Evolutionary conservation across 92 coral and sea anemone species (phyloP), one percentile per base, ranked within the genome.

Genomic region (Epizoanthus scotinus): DNA sequence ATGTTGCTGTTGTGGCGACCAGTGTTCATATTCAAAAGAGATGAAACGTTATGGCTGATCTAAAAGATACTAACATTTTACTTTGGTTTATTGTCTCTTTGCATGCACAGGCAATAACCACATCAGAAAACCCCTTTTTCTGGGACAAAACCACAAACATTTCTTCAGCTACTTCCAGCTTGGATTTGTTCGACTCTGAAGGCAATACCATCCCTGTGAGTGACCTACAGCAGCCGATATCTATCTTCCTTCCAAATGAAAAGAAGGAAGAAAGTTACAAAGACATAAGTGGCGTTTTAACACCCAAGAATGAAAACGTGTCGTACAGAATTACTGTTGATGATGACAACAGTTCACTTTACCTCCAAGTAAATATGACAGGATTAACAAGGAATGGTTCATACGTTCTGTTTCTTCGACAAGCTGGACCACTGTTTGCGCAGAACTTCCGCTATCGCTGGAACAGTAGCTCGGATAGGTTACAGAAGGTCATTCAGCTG

Each of bases 201-300:
- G 81, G 81, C 40, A 75, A 59, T 24, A 19, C 27, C 24, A 58
- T 75, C 44, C 47, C 81, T 21, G 69, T 75, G 36, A 59, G 40
- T 14, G 24, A 75, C 22, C 53, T 75, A 20, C 67, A 75, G 27
- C 56, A 75, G 22, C 66, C 64, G 6, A 36, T 75, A 13, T 75
- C 81, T 75, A 75, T 75, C 49, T 75, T 75, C 54, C 81, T 75
- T 38, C 25, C 69, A 36, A 75, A 40, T 24, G 10, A 40, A 67
- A 60, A 17, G 7, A 20, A 19, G 6, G 24, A 21, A 20, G 68
- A 34, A 25, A 21, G 14, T 20, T 19, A 44, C 1, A 40, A 21
- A 18, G 19, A 22, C 5, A 5, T 75, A 21, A 21, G 68, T 9
- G 81, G 81, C n/a, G 26, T 22, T 12, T 36, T 75, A 67, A 75